Base-by-base conservation (phyloP, 2,113 vertebrate species). In the Coturnix japonica region DNA sequence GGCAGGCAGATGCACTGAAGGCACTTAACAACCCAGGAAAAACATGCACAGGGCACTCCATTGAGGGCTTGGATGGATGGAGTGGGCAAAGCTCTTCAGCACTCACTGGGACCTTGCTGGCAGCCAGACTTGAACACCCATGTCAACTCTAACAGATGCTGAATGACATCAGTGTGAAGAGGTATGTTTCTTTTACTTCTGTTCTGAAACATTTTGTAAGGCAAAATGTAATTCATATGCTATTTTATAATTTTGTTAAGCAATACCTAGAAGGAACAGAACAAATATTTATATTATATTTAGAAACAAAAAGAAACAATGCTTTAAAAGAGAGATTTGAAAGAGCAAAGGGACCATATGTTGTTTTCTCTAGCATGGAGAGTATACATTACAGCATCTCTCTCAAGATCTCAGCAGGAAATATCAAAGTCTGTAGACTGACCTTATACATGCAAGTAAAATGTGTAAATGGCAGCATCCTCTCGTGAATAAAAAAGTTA, bases 21-120 rank as follows among this genome's bases (percentile, higher is more conserved):
- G 47, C 60, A 51, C 85, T 85, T 82, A 96, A 76, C 4, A 5
- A 64, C 51, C 54, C 13, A 73, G 70, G 64, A 8, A 21, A 81
- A 77, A 63, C 66, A 56, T 4, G 10, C n/a, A 26, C 47, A 2
- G 16, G 90, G 37, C 7, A 7, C 31, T 60, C 70, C 31, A 13
- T 1, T 2, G 28, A 80, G 25, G 11, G 37, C 0, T 46, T 13
- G n/a, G 21, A 18, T 1, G 10, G 77, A 6, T 64, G 56, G 43
- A 67, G 22, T 4, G 20, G 70, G 31, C 44, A 57, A 71, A 88
- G 57, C 26, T 30, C 47, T 35, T n/a, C 15, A 35, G 56, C 33
- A 33, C n/a, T 9, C 18, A 16, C 7, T 18, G 43, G 47, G 60
- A 72, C 21, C 23, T 23, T 5, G 3, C 16, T 31, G 20, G 53